Evolutionary conservation across 2,888 invertebrate genomes (phyloP).

Genomic region (Sicus ferrugineus): DNA sequence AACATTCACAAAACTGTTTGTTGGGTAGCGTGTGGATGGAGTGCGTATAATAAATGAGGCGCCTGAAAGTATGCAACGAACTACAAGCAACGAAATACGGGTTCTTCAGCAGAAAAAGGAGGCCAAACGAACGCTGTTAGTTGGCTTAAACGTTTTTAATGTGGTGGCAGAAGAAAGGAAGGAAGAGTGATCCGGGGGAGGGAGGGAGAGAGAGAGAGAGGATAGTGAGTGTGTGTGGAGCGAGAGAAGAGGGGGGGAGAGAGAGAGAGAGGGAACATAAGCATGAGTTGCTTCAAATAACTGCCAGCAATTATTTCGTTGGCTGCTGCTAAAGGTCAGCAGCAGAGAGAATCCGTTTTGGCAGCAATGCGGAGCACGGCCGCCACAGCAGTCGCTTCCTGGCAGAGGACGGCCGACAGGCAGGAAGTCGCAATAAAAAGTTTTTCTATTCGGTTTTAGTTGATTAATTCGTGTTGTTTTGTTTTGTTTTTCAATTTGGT

Average conservation of each 20-base stretch:
- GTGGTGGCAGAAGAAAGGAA: neutral
- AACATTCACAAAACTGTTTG: no score
- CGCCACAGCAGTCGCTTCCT: neutral
- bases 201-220: neutral
- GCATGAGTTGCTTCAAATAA: no score
- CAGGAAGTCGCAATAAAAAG: constrained; percentile 5
- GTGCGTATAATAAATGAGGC: constrained; percentile 3
- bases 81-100: neutral
- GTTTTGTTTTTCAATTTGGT: neutral
- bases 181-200: neutral
- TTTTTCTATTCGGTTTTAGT: neutral
- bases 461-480: constrained; percentile 6
- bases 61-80: constrained; percentile 19
- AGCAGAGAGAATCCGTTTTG: neutral
- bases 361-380: neutral
- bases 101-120: neutral
- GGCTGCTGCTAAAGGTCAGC: neutral
- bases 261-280: neutral
- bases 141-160: neutral
- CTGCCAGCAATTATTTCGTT: neutral
- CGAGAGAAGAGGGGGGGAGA: neutral
- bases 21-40: no score
- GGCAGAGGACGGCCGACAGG: no score
- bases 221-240: neutral
- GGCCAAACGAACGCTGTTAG: neutral